These are phyloP conservation scores for Macrotrachela quadricornifera DNA, from an alignment of 1,140 invertebrate species.

Conservation along the genomic window DNA sequence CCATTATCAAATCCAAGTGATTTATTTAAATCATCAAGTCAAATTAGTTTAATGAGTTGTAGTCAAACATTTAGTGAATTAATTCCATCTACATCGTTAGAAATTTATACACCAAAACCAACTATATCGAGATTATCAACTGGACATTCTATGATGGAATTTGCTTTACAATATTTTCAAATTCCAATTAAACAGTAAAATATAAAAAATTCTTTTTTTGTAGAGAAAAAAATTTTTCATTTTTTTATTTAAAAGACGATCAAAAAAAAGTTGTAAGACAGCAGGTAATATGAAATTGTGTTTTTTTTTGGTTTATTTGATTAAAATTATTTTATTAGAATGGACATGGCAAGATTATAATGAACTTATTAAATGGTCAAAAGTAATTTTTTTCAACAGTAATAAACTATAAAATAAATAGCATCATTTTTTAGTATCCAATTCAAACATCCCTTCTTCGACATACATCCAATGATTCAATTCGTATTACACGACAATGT, in stretches of 20 bases:
- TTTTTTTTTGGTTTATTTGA: too few relatives aligned
- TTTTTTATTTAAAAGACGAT: too few relatives aligned
- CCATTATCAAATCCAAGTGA: too few relatives aligned
- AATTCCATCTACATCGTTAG: too few relatives aligned
- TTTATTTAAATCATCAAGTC: too few relatives aligned
- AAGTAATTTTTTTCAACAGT: too few relatives aligned
- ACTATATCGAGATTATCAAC: slow-evolving; percentile 30
- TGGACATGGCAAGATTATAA: slow-evolving; percentile 85
- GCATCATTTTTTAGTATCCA: slow-evolving; percentile 47
- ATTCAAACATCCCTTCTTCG: slow-evolving; percentile 56
- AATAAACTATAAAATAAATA: too few relatives aligned
- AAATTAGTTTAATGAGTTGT: too few relatives aligned
- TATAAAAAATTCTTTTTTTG: background rate
- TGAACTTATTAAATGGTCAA: slow-evolving; percentile 55
- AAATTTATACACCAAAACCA: slow-evolving; percentile 38
- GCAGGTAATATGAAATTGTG: too few relatives aligned
- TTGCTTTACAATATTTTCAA: slow-evolving; percentile 80
- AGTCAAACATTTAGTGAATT: too few relatives aligned
- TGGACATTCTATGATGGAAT: slow-evolving; percentile 59
- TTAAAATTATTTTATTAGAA: slow-evolving; percentile 15
- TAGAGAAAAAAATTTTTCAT: background rate
- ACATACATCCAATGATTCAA: slow-evolving; percentile 39
- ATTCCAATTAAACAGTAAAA: slow-evolving; percentile 67
- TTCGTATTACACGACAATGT: slow-evolving; percentile 66
- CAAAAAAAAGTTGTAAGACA: too few relatives aligned